A percentile compares a stretch with the other conserved stretches of the same genome.
phyloP scores from a whole-genome alignment of 2,888 invertebrate genomes.

The Tillus elongatus region DNA sequence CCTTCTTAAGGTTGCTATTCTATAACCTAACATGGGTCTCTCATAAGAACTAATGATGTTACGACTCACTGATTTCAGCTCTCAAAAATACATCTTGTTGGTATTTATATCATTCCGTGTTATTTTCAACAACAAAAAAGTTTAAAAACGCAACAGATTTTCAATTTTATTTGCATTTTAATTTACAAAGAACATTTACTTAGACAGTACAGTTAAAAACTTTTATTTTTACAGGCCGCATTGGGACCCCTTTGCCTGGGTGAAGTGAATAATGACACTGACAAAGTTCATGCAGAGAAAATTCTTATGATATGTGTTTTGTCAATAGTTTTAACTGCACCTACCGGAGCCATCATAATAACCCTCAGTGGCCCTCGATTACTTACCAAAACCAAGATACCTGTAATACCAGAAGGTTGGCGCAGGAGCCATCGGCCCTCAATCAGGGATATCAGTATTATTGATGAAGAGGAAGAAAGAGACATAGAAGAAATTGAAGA shows the following conservation, averaged over 20 bases:
- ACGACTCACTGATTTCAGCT: too few species aligned
- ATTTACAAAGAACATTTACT: conserved; percentile 8
- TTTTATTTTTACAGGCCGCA: conserved; percentile 65
- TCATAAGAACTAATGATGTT: too few species aligned
- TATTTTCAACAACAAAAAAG: too few species aligned
- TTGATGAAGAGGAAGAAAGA: conserved; percentile 68
- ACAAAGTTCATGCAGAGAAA: conserved; percentile 52
- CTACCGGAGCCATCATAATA: conserved; percentile 73
- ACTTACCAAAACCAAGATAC: conserved; percentile 67
- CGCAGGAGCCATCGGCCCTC: conserved; percentile 72
- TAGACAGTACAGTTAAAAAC: conserved; percentile 4
- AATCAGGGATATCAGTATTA: conserved; percentile 78
- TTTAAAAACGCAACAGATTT: background rate
- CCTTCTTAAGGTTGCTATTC: too few species aligned
- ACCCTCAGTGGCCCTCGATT: conserved; percentile 68
- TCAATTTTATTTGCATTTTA: background rate
- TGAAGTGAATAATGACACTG: conserved; percentile 44
- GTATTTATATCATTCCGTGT: conserved; percentile 1
- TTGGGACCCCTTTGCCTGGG: conserved; percentile 70
- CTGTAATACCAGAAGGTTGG: conserved; percentile 68
- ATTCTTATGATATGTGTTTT: conserved; percentile 71
- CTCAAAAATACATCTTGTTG: too few species aligned
- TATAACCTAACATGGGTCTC: too few species aligned
- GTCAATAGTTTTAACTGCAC: conserved; percentile 77
- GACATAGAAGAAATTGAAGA: conserved; percentile 22